Conservation (phyloP, 2,888 invertebrate genomes). For the Macropis europaea region DNA sequence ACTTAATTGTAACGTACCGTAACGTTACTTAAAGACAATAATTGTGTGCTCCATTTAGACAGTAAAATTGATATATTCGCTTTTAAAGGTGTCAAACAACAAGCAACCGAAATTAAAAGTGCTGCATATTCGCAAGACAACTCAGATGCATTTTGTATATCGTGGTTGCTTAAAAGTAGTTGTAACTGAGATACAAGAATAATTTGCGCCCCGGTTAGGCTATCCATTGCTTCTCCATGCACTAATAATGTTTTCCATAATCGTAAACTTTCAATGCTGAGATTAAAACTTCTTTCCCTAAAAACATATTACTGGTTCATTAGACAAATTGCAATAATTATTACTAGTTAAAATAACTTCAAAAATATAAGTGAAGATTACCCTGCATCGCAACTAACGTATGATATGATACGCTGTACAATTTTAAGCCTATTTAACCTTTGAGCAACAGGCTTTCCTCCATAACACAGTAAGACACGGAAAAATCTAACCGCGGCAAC, state of each 20-base stretch:
- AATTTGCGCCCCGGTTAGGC: constrained; percentile 67
- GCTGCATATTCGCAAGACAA: constrained; percentile 74
- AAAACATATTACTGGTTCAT: constrained; percentile 17
- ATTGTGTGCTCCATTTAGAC: constrained; percentile 74
- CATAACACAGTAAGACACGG: constrained; percentile 83
- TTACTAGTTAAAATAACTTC: neutral
- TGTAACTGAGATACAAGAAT: constrained; percentile 70
- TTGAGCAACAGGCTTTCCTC: constrained; percentile 69
- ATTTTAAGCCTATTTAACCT: constrained; percentile 78
- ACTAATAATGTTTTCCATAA: constrained; percentile 73
- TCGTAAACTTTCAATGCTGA: constrained; percentile 74
- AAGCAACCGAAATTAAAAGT: constrained; percentile 69
- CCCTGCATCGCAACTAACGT: constrained; percentile 81
- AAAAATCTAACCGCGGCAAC: constrained; percentile 87
- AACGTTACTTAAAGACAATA: constrained; percentile 52
- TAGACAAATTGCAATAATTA: neutral
- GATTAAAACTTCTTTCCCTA: constrained; percentile 59
- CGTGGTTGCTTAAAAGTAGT: constrained; percentile 69
- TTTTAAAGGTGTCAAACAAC: constrained; percentile 60
- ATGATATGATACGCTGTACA: constrained; percentile 81
- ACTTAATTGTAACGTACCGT: constrained; percentile 59
- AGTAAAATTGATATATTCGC: constrained; percentile 65
- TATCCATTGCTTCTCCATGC: constrained; percentile 68
- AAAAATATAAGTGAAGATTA: constrained; percentile 27
- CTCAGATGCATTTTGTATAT: constrained; percentile 70